phyloP scores from a whole-genome alignment of 2,113 vertebrate species.

The Galbula dea region DNA sequence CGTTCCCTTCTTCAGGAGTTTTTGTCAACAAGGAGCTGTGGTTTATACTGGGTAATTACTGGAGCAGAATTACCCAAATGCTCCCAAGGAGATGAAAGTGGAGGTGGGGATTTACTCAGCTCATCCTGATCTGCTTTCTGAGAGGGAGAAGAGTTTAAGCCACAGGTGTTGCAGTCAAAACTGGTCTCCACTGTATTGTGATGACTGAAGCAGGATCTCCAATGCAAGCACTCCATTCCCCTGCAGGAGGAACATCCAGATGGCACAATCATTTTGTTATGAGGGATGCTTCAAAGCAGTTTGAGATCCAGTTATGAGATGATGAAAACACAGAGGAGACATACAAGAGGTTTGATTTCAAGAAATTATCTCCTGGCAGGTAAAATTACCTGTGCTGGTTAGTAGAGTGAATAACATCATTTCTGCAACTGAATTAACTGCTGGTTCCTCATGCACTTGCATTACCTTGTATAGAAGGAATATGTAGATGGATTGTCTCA shows the following conservation, averaged over 20 bases:
- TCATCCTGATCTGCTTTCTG: background rate
- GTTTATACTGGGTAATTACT: constrained; percentile 18
- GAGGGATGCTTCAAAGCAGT: constrained; percentile 6
- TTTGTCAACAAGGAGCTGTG: constrained; percentile 17
- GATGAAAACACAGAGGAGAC: background rate
- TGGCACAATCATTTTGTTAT: background rate
- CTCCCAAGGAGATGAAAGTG: constrained; percentile 22
- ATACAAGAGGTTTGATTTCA: background rate
- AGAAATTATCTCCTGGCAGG: background rate
- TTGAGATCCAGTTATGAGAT: background rate
- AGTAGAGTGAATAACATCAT: background rate
- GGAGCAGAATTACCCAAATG: constrained; percentile 10
- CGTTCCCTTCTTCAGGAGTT: constrained; percentile 24
- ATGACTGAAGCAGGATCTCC: background rate
- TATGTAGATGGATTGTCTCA: background rate
- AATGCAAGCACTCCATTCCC: background rate
- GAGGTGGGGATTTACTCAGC: background rate
- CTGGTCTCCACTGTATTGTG: background rate
- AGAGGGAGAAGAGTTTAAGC: background rate
- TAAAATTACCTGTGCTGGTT: background rate
- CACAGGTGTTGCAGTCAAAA: background rate
- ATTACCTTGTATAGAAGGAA: background rate
- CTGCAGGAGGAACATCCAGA: background rate
- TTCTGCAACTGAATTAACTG: background rate
- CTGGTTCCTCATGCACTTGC: background rate